Evolutionary conservation across 2,113 vertebrate genomes (phyloP).

Genomic region (Aythya baeri): DNA sequence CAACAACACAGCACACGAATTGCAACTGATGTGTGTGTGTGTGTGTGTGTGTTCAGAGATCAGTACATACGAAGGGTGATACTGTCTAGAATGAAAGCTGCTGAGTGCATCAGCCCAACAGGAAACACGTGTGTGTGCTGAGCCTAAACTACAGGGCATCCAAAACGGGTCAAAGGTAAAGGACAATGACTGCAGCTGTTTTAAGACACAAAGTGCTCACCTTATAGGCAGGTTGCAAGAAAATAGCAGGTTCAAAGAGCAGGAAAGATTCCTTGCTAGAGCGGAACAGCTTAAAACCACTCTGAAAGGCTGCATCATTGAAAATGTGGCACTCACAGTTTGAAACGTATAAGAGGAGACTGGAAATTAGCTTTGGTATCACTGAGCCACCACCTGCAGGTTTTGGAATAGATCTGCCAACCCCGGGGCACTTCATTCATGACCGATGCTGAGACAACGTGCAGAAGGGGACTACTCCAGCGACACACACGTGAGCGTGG

Average conservation of each 20-base stretch:
- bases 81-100: background rate
- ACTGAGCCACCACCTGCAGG: background rate
- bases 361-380: constrained; percentile 22
- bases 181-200: background rate
- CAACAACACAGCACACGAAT: background rate
- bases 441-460: background rate
- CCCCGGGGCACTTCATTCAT: background rate
- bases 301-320: background rate
- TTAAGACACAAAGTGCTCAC: background rate
- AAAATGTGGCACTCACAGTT: background rate
- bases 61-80: background rate
- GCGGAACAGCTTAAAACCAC: background rate
- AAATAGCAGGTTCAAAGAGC: background rate
- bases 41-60: background rate
- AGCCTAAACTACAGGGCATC: background rate
- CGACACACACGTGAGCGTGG: background rate
- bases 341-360: background rate
- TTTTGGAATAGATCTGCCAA: background rate
- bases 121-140: background rate
- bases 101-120: background rate
- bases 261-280: background rate
- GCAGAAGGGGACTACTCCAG: background rate
- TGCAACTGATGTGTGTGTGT: background rate
- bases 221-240: background rate
- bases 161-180: background rate